Conservation (phyloP, 2,888 invertebrate species). For the Amiota minor region DNA sequence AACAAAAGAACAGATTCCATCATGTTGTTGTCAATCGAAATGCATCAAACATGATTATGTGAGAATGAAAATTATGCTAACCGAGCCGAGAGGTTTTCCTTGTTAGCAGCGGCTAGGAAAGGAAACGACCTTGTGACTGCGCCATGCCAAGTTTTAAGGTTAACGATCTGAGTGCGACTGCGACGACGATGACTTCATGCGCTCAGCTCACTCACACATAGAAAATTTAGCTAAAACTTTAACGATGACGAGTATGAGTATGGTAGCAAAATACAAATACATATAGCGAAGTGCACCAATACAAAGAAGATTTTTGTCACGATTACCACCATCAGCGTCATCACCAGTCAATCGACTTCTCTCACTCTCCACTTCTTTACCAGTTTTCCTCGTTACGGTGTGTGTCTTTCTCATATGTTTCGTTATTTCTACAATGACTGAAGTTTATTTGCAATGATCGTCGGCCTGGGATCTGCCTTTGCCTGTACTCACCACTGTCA, state of each 20-base stretch:
- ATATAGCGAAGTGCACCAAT: background rate
- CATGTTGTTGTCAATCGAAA: background rate
- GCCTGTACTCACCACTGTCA: slow-evolving; percentile 2
- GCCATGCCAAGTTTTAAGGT: slow-evolving; percentile 70
- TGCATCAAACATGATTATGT: background rate
- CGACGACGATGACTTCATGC: slow-evolving; percentile 62
- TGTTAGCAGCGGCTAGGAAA: slow-evolving; percentile 44
- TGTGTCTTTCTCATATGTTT: background rate
- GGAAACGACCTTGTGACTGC: slow-evolving; percentile 71
- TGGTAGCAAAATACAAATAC: background rate
- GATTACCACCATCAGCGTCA: slow-evolving; percentile 21
- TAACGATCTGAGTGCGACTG: slow-evolving; percentile 67
- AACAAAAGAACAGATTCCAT: background rate
- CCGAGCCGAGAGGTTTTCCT: background rate
- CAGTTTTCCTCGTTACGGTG: slow-evolving; percentile 44
- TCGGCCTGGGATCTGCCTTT: background rate
- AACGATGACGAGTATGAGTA: slow-evolving; percentile 29
- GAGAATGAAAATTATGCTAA: background rate
- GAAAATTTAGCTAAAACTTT: background rate
- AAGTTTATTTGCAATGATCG: slow-evolving; percentile 1
- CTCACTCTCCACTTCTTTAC: background rate
- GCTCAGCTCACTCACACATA: slow-evolving; percentile 37
- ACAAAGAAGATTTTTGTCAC: slow-evolving; percentile 27
- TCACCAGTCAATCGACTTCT: slow-evolving; percentile 1
- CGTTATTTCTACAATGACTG: slow-evolving; percentile 1